These are phyloP conservation scores for Acropora yongei DNA, from an alignment of 64 coral and sea anemone species.

Conservation along the genomic window DNA sequence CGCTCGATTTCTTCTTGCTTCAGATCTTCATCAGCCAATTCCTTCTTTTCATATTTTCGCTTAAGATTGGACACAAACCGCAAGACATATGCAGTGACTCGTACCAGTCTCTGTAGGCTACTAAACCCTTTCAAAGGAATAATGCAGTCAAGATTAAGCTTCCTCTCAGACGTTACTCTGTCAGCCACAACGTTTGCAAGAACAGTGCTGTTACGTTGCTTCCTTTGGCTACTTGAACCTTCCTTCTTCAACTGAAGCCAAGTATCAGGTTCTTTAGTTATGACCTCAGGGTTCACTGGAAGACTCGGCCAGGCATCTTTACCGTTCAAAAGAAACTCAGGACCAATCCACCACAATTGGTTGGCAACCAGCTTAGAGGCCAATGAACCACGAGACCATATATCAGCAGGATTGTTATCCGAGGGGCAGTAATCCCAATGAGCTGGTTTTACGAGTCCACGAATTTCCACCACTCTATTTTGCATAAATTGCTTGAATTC, in stretches of 20 bases:
- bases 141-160: constrained; percentile 14
- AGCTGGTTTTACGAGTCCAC: no score
- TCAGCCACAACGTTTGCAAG: background rate
- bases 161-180: background rate
- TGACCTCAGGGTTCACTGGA: background rate
- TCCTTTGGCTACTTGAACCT: background rate
- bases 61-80: constrained; percentile 56
- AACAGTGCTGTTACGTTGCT: constrained; percentile 21
- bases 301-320: constrained; percentile 13
- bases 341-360: constrained; percentile 50
- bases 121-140: constrained; percentile 44
- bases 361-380: constrained; percentile 26
- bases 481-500: no score
- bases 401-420: constrained; percentile 56
- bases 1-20: background rate
- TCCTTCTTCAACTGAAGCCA: constrained; percentile 4
- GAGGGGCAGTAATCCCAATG: background rate
- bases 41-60: background rate
- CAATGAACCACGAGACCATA: constrained; percentile 47
- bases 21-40: background rate
- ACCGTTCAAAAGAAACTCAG: background rate
- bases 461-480: no score
- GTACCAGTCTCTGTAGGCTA: constrained; percentile 53
- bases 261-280: background rate
- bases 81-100: constrained; percentile 63